phyloP scores from a whole-genome alignment of 2,888 invertebrate genomes.

The Masnerella sp. region DNA sequence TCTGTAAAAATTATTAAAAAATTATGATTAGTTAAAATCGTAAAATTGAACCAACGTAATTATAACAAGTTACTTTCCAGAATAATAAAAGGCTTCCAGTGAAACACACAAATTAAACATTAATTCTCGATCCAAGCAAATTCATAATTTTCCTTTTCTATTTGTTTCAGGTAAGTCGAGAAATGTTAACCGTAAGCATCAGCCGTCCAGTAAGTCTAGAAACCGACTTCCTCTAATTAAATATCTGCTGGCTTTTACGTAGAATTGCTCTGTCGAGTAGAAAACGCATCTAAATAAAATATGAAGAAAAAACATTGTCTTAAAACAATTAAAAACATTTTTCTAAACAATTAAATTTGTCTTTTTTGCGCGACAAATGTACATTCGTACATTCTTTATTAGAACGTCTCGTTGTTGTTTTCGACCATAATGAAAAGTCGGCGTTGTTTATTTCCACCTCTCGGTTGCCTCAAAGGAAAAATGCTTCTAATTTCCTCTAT shows the following conservation, averaged over 20 bases:
- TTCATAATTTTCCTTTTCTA: neutral
- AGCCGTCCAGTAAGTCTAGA: constrained; percentile 9
- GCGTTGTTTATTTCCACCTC: constrained; percentile 7
- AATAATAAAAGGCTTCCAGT: too few relatives aligned
- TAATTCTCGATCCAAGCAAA: neutral
- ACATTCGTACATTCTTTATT: constrained; percentile 10
- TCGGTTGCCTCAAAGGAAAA: constrained; percentile 1
- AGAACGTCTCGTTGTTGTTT: constrained; percentile 1
- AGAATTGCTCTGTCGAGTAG: neutral
- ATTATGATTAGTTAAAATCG: too few relatives aligned
- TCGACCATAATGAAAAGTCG: constrained; percentile 25
- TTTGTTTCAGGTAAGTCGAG: constrained; percentile 14
- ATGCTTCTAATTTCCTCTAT: constrained; percentile 19
- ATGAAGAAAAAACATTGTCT: neutral
- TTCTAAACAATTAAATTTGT: constrained; percentile 5
- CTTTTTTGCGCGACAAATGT: neutral
- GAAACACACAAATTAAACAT: neutral
- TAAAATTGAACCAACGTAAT: too few relatives aligned
- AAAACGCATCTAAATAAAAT: neutral
- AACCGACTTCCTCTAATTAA: constrained; percentile 7
- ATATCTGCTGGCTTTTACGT: neutral
- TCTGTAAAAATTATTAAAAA: too few relatives aligned
- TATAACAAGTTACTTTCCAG: too few relatives aligned
- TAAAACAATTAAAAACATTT: constrained; percentile 3
- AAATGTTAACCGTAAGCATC: constrained; percentile 1